Evolutionary conservation across 2,797 vertebrate genomes (phyloP).

Genomic region (Girardinus metallicus): DNA sequence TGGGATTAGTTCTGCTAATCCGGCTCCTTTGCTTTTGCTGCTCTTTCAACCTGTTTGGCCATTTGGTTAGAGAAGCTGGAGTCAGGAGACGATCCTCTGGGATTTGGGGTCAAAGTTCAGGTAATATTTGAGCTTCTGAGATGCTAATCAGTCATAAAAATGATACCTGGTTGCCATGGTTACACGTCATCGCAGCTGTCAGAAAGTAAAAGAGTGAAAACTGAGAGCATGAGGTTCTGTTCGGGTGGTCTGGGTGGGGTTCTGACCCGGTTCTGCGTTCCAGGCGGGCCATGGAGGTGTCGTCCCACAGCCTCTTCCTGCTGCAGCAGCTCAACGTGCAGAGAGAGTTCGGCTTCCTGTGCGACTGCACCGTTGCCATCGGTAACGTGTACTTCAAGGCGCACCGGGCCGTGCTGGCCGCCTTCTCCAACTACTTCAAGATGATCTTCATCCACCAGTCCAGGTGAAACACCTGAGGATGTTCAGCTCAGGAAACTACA

Average conservation of each 20-base stretch:
- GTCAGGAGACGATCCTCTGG: too few species aligned
- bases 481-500: too few species aligned
- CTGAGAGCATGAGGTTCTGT: too few species aligned
- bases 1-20: neutral
- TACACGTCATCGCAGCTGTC: too few species aligned
- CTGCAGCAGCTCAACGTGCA: conserved; percentile 98
- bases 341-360: conserved; percentile 97
- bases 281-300: conserved; percentile 85
- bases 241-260: too few species aligned
- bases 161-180: too few species aligned
- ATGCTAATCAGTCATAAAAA: neutral
- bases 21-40: neutral
- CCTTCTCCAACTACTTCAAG: conserved; percentile 99
- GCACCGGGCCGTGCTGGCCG: conserved; percentile 94
- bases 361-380: conserved; percentile 97
- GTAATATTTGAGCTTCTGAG: neutral
- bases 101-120: neutral
- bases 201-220: too few species aligned
- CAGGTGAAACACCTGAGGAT: conserved; percentile 78
- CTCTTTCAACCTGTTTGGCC: too few species aligned
- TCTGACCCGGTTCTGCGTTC: conserved; percentile 16
- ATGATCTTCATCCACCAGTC: conserved; percentile 99
- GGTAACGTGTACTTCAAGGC: conserved; percentile 99
- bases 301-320: conserved; percentile 92
- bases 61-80: too few species aligned